These are phyloP conservation scores for Eristalis arbustorum DNA, from an alignment of 2,888 invertebrate genomes.

Conservation along the genomic window DNA sequence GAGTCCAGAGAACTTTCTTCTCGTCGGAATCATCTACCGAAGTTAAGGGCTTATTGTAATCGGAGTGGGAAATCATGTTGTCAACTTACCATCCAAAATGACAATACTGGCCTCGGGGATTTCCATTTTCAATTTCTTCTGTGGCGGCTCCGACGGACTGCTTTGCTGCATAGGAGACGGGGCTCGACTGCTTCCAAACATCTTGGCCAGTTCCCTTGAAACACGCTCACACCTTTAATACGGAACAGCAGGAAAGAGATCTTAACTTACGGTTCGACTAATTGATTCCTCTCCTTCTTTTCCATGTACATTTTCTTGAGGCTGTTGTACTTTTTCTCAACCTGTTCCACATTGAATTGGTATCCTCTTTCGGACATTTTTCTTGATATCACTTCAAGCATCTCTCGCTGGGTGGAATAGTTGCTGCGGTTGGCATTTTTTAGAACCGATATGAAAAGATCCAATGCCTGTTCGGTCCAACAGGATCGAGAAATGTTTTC, in stretches of 20 bases:
- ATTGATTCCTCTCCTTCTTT: conserved; percentile 40
- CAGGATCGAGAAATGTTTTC: neutral
- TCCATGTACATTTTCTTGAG: conserved; percentile 50
- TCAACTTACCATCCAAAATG: conserved; percentile 7
- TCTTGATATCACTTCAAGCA: conserved; percentile 31
- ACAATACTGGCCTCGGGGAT: neutral
- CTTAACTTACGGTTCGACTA: conserved; percentile 45
- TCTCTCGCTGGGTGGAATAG: conserved; percentile 21
- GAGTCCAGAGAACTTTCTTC: conserved; percentile 33
- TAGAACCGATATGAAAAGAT: conserved; percentile 53
- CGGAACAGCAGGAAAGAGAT: neutral
- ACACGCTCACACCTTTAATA: neutral
- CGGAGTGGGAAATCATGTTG: neutral
- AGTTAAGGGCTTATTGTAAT: neutral
- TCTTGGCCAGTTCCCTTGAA: conserved; percentile 35
- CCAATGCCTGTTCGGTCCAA: conserved; percentile 61
- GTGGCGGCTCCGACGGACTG: neutral
- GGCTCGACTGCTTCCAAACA: conserved; percentile 28
- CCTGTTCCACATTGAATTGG: conserved; percentile 13
- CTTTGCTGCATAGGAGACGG: neutral
- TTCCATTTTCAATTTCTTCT: conserved; percentile 12
- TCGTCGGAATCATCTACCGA: conserved; percentile 11
- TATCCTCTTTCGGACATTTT: conserved; percentile 43
- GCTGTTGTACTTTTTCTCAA: conserved; percentile 47
- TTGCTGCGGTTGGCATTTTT: conserved; percentile 32